Base-by-base conservation (phyloP, 2,113 vertebrate genomes). In the Myiozetetes cayanensis region DNA sequence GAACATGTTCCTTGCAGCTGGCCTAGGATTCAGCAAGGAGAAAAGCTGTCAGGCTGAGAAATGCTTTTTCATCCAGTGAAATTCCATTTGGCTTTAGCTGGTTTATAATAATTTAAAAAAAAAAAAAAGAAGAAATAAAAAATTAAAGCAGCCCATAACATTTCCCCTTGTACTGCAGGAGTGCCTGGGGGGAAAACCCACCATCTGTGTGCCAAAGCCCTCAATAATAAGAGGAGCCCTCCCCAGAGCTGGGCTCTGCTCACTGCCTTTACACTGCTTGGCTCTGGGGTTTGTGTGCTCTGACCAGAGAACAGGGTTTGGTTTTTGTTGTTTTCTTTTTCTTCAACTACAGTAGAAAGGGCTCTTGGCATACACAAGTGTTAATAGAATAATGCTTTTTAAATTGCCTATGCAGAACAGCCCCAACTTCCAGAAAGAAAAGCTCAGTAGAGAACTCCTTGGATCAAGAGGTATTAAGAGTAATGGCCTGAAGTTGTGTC, bases 1-100 rank as follows among this genome's bases (percentile, higher is more conserved):
- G 76, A 95, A 15, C 49, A 11, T 8, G 33, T 90, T 83, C 46
- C 58, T 74, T 88, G 68, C 68, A 88, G 67, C 56, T 92, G 83
- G 50, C 55, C 76, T 89, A 77, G 43, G 41, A 70, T 86, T 90
- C 33, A 81, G 61, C 0, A 0, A 84, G 63, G 79, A 44, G 66
- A 89, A 89, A 90, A 90, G 35, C 65, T 76, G 74, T 90, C 68
- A 92, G 58, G 72, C 83, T 87, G 80, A 89, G 65, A 87, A 97
- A 80, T 84, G 72, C 46, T 59, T 76, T 90, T 86, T 84, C n/a
- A 28, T 72, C 50, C 79, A 4, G 0, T 81, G 86, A 81, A 90
- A 90, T 93, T 94, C 83, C 27, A n/a, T 89, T 90, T 80, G 61
- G 65, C 88, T 92, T 90, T 73, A 89, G 65, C n/a, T 59, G 71